A percentile compares a stretch with the other conserved stretches of the same genome.
Evolutionary conservation across 2,888 invertebrate genomes (phyloP).

Genomic region (Zhuqinia jingwanae): DNA sequence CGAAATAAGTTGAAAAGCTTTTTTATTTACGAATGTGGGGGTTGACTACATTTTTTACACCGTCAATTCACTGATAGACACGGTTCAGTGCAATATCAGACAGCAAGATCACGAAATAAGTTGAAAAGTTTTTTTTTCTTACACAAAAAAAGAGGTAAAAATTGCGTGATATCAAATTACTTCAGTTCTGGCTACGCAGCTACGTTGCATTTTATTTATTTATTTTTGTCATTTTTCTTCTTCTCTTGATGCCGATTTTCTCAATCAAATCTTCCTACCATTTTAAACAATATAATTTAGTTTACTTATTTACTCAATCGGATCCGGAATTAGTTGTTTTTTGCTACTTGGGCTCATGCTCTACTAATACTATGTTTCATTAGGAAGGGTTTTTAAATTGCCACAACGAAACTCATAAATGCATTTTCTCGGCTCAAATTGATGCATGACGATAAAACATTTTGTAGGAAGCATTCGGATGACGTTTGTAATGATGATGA

Average conservation of each 20-base stretch:
- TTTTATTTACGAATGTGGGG: no score
- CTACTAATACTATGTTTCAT: neutral
- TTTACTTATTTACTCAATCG: constrained; percentile 31
- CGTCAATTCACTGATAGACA: constrained; percentile 43
- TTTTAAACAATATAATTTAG: neutral
- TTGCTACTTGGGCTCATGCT: neutral
- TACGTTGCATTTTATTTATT: no score
- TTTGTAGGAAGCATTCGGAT: no score
- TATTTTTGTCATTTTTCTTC: neutral
- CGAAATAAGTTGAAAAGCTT: no score
- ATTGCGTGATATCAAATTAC: neutral
- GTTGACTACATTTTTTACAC: neutral
- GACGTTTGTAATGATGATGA: no score
- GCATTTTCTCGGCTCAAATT: constrained; percentile 13
- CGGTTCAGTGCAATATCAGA: constrained; percentile 54
- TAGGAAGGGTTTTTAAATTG: neutral
- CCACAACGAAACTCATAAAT: constrained; percentile 50
- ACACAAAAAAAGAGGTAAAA: neutral
- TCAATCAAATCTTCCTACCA: constrained; percentile 38
- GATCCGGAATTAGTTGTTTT: neutral
- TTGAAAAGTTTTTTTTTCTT: neutral
- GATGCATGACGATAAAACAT: constrained; percentile 36
- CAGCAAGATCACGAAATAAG: constrained; percentile 54
- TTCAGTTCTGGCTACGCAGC: neutral
- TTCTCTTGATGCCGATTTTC: constrained; percentile 6